These are phyloP conservation scores for Schizaphis graminum DNA, from an alignment of 2,888 invertebrate genomes.

Conservation along the genomic window DNA sequence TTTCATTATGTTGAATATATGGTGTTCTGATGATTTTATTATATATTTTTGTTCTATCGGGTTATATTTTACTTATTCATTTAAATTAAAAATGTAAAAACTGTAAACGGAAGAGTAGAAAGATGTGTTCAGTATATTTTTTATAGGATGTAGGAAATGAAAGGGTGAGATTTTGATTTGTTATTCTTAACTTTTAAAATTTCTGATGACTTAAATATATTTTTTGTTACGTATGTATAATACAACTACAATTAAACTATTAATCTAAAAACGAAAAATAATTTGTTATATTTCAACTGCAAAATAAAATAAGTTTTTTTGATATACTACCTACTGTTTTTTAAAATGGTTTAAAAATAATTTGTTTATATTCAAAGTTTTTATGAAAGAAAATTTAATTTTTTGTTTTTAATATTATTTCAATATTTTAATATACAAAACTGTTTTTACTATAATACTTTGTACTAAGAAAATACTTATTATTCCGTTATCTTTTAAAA, in stretches of 20 bases:
- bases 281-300: background rate
- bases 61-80: background rate
- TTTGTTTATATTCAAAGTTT: background rate
- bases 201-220: background rate
- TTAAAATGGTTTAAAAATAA: background rate
- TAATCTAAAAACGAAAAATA: background rate
- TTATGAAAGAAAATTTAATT: background rate
- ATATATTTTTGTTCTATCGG: background rate
- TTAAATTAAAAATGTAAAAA: background rate
- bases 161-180: background rate
- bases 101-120: background rate
- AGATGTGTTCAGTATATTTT: background rate
- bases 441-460: background rate
- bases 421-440: background rate
- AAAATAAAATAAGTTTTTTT: background rate
- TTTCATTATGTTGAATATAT: background rate
- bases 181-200: background rate
- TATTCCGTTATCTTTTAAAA: background rate
- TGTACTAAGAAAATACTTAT: background rate
- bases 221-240: background rate
- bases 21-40: background rate
- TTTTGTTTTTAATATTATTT: background rate
- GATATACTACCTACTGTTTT: background rate
- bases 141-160: background rate
- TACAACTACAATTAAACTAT: background rate